Conservation (phyloP, 92 coral and sea anemone species). For the Blastomussa wellsi region DNA sequence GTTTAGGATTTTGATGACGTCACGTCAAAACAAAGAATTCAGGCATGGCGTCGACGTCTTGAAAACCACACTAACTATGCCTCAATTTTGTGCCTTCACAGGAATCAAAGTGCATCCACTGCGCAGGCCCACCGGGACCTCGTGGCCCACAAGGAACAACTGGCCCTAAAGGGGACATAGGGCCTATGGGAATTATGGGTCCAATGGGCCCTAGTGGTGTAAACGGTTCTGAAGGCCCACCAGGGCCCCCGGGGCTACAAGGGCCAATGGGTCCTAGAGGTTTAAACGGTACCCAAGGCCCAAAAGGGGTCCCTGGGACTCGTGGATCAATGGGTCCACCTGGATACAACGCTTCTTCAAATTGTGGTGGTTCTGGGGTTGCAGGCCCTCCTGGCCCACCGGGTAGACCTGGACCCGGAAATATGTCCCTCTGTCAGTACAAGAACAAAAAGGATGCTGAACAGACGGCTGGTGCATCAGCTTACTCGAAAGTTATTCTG, state of each 20-base stretch:
- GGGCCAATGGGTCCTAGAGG: slow-evolving; percentile 54
- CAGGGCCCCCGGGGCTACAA: slow-evolving; percentile 23
- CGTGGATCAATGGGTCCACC: slow-evolving; percentile 32
- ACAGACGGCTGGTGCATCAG: slow-evolving; percentile 63
- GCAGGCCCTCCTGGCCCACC: slow-evolving; percentile 62
- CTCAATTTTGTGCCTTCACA: not conserved
- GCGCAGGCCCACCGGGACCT: slow-evolving; percentile 44
- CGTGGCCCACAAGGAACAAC: slow-evolving; percentile 32
- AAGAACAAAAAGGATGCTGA: slow-evolving; percentile 24
- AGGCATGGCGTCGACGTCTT: no score
- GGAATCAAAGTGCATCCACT: slow-evolving; percentile 7
- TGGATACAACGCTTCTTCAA: slow-evolving; percentile 25
- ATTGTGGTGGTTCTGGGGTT: slow-evolving; percentile 30
- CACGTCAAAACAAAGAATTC: no score
- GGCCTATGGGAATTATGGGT: not conserved
- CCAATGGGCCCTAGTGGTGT: slow-evolving; percentile 45
- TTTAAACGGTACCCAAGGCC: slow-evolving; percentile 15
- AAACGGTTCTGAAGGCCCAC: slow-evolving; percentile 36
- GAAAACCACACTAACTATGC: not conserved
- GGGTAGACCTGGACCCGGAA: slow-evolving; percentile 61
- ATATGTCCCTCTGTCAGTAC: slow-evolving; percentile 62
- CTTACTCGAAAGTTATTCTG: slow-evolving; percentile 27
- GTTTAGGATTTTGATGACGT: no score
- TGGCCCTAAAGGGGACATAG: slow-evolving; percentile 34
- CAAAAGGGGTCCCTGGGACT: slow-evolving; percentile 42